These are phyloP conservation scores for Melanocharis versteri DNA, from an alignment of 2,113 vertebrate species.

Conservation along the genomic window DNA sequence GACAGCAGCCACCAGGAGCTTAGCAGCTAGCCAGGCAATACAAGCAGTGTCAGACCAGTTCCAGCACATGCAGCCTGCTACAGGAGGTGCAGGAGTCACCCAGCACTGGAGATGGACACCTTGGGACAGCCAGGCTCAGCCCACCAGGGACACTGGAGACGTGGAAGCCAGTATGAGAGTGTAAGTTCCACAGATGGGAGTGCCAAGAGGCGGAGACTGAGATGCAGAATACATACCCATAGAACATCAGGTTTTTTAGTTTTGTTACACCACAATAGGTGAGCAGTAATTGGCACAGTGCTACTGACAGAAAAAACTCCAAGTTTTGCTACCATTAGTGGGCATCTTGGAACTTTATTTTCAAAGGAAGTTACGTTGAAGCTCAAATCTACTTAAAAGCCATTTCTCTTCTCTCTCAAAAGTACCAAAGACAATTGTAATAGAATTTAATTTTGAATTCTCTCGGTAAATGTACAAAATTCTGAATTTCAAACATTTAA, in stretches of 20 bases:
- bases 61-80: background rate
- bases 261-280: background rate
- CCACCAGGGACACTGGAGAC: background rate
- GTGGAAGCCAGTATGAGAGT: background rate
- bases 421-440: background rate
- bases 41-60: background rate
- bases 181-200: background rate
- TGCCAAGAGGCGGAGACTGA: rapidly evolving
- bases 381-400: background rate
- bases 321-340: background rate
- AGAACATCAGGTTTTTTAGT: background rate
- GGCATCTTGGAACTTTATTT: background rate
- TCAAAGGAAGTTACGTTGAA: background rate
- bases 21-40: background rate
- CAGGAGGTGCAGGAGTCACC: background rate
- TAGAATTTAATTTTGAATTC: background rate
- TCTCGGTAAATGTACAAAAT: background rate
- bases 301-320: background rate
- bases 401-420: background rate
- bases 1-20: background rate
- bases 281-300: background rate
- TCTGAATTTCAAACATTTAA: background rate
- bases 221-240: rapidly evolving
- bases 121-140: background rate
- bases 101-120: background rate